Conservation (phyloP, 2,797 vertebrate species). For the Premnoplex brunnescens region DNA sequence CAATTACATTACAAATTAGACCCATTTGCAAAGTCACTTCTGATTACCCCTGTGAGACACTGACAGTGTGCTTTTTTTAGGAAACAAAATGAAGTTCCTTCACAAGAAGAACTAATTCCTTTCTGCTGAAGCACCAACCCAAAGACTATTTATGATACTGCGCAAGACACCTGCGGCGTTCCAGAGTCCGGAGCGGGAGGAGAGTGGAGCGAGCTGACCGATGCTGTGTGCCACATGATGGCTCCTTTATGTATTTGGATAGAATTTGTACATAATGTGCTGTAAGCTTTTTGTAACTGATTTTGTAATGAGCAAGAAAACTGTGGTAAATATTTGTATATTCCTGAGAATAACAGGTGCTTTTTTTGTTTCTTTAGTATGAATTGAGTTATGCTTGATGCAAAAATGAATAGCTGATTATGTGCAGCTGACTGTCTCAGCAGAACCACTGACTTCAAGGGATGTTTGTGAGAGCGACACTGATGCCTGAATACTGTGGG, state of each 20-base stretch:
- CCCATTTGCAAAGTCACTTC: neutral
- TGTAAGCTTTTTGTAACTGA: conserved; percentile 85
- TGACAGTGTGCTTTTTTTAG: conserved; percentile 72
- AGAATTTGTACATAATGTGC: conserved; percentile 90
- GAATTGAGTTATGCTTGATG: conserved; percentile 81
- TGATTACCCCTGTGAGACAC: neutral
- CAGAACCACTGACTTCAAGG: conserved; percentile 86
- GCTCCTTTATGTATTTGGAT: conserved; percentile 7
- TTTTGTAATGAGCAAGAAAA: conserved; percentile 76
- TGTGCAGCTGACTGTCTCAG: conserved; percentile 83
- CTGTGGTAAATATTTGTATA: conserved; percentile 87
- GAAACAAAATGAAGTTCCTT: conserved; percentile 99
- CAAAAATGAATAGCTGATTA: conserved; percentile 71
- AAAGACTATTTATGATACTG: conserved; percentile 3
- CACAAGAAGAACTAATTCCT: conserved; percentile 93
- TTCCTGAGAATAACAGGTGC: conserved; percentile 79
- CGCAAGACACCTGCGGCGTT: neutral
- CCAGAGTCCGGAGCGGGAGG: neutral
- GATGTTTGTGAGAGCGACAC: conserved; percentile 69
- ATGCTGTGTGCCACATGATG: neutral
- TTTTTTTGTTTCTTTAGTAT: conserved; percentile 63
- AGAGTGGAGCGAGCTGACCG: neutral
- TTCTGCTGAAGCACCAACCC: conserved; percentile 15
- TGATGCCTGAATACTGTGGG: conserved; percentile 55
- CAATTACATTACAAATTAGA: neutral